Evolutionary conservation across 2,888 invertebrate genomes (phyloP), one percentile per base, ranked within the genome.

Genomic region (Drosophila paracracens): DNA sequence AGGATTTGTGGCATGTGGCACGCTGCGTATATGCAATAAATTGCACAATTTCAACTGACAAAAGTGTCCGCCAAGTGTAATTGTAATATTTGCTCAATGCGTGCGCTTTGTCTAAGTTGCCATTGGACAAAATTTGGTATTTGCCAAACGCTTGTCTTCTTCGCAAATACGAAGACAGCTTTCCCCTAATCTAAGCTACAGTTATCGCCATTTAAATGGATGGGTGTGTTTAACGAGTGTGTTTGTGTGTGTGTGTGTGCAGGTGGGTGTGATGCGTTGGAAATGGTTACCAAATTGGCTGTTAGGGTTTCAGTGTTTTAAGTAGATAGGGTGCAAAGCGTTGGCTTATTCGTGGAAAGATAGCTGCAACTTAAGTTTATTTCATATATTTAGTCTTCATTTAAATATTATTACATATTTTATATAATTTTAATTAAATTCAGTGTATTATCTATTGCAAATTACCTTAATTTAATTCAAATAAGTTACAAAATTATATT

Each of bases 21-120:
- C 76, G 53, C 60, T 74, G 75, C 85, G 80, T 82, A 71, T 71
- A 79, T 67, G 81, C 70, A 75, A 88, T 89, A 84, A 82, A 82
- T 82, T 88, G 57, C 51, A 54, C 65, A 68, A 68, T 79, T 80
- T 75, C 76, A 69, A 62, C 62, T 59, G 64, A 60, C 52, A 68
- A 76, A 85, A 76, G 69, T 85, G 89, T 87, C 89, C 87, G 74
- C 81, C 79, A 88, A 85, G 77, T 89, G 85, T 89, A 87, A 85
- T 89, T 87, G 84, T 73, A 85, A 83, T 89, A 88, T 88, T 84
- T 89, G 82, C 85, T 67, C 56, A 64, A 73, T 73, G 60, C 75
- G 67, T 71, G 74, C 75, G 72, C 68, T 65, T 61, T 68, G 74
- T 73, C 66, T 63, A 63, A 74, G 74, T 65, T 69, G 68, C 63